Evolutionary conservation across 2,888 invertebrate genomes (phyloP), one percentile per base, ranked within the genome.

Genomic region (Drosophila infuscata): DNA sequence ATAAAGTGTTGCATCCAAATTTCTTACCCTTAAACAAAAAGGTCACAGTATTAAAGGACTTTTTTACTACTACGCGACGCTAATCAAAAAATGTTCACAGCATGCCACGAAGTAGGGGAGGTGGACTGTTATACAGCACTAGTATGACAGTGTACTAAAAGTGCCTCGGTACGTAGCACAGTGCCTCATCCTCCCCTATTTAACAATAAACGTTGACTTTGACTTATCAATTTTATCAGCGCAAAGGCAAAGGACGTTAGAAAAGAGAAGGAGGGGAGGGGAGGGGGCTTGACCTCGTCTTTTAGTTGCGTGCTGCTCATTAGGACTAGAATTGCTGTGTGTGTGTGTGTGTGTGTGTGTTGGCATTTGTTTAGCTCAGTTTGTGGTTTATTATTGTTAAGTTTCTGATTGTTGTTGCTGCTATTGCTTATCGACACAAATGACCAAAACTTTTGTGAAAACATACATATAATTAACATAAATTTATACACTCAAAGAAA

Each of bases 161-260:
- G 9, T 57, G 38, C 9, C 5, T 29, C 12, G 33, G 20, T 30
- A 5, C 12, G 11, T n/a, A 8, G 17, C n/a, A 36, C 33, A 25
- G 6, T 17, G 3, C 11, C 43, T 58, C 51, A 20, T 60, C 38
- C 49, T 41, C n/a, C 35, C 25, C 46, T 8, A 46, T 46, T 15
- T 25, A 25, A 46, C 3, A 15, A 3, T 15, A 1, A 46, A 25
- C 25, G 56, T 67, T 70, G 71, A 58, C 66, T 43, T 66, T 64
- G 85, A 71, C 83, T 88, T 86, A 86, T 86, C 85, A 88, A 53
- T 76, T 74, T 82, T 83, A 81, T 81, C 81, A 79, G 43, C 53
- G 59, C 74, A 56, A 58, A 64, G 49, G 60, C 35, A 20, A n/a
- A 15, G n/a, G 35, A 15, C 36, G 12, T 2, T 17, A 3, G 25